These are phyloP conservation scores for Phrynosoma blainvillii DNA, from an alignment of 2,113 vertebrate species.

Conservation along the genomic window DNA sequence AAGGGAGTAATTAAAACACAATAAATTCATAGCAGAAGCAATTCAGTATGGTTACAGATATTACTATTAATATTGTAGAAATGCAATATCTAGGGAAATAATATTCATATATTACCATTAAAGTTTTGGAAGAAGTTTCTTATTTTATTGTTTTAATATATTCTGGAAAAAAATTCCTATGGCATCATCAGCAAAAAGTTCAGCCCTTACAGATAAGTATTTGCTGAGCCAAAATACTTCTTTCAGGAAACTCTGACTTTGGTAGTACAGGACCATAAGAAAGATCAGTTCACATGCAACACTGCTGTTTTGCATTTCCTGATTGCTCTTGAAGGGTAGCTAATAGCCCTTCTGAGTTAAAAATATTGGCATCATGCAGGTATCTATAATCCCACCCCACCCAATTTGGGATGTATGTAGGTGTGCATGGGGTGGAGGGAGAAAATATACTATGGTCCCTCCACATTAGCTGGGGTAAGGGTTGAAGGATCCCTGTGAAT, in stretches of 20 bases:
- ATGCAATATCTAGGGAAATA: conserved; percentile 5
- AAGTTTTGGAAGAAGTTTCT: not conserved
- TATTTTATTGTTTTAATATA: not conserved
- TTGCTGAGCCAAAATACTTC: not conserved
- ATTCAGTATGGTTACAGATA: not conserved
- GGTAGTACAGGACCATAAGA: too few relatives aligned
- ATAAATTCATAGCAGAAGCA: not conserved
- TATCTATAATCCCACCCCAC: too few relatives aligned
- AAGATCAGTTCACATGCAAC: too few relatives aligned
- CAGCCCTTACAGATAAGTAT: not conserved
- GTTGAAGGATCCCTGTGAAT: too few relatives aligned
- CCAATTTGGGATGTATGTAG: too few relatives aligned
- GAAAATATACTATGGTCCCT: too few relatives aligned
- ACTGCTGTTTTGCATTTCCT: not conserved
- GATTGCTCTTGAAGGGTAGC: too few relatives aligned
- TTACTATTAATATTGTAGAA: not conserved
- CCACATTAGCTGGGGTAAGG: too few relatives aligned
- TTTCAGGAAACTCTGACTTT: not conserved
- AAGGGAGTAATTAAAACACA: not conserved
- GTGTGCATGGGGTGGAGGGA: too few relatives aligned
- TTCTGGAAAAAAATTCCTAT: not conserved
- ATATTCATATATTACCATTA: not conserved
- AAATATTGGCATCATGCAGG: too few relatives aligned
- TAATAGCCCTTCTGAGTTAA: too few relatives aligned
- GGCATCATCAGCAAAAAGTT: not conserved